phyloP scores from a whole-genome alignment of 2,888 invertebrate species.

The Rosalia funebris region DNA sequence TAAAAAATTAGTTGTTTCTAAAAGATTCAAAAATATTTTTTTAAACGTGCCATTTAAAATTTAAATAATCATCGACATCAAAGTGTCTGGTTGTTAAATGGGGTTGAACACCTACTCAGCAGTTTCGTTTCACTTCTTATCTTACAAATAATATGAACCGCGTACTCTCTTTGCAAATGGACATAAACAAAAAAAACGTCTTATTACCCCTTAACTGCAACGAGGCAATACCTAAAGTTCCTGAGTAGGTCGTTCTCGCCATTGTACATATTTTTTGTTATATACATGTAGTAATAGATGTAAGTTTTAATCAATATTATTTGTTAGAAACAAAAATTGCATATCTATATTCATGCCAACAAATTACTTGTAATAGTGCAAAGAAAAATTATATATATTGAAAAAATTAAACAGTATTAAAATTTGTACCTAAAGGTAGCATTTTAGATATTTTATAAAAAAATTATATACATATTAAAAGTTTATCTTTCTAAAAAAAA shows the following conservation, averaged over 20 bases:
- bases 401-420: slow-evolving; percentile 63
- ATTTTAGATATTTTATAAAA: slow-evolving; percentile 64
- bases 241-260: slow-evolving; percentile 33
- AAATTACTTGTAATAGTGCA: slow-evolving; percentile 50
- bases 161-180: no score
- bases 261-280: slow-evolving; percentile 47
- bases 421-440: slow-evolving; percentile 65
- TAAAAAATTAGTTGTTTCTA: slow-evolving; percentile 47
- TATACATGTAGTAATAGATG: slow-evolving; percentile 50
- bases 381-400: slow-evolving; percentile 54
- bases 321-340: slow-evolving; percentile 54
- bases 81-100: slow-evolving; percentile 47
- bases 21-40: slow-evolving; percentile 53
- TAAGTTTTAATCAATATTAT: slow-evolving; percentile 50
- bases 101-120: slow-evolving; percentile 17
- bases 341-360: slow-evolving; percentile 63
- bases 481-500: slow-evolving; percentile 61
- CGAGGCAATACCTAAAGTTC: slow-evolving; percentile 19
- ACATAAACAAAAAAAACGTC: no score
- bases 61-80: slow-evolving; percentile 46
- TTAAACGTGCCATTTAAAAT: slow-evolving; percentile 57
- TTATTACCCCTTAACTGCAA: no score
- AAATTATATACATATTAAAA: slow-evolving; percentile 60
- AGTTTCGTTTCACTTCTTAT: slow-evolving; percentile 11
- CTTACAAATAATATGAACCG: background rate